Evolutionary conservation across 2,888 invertebrate genomes (phyloP).

Genomic region (Melipona beecheii): DNA sequence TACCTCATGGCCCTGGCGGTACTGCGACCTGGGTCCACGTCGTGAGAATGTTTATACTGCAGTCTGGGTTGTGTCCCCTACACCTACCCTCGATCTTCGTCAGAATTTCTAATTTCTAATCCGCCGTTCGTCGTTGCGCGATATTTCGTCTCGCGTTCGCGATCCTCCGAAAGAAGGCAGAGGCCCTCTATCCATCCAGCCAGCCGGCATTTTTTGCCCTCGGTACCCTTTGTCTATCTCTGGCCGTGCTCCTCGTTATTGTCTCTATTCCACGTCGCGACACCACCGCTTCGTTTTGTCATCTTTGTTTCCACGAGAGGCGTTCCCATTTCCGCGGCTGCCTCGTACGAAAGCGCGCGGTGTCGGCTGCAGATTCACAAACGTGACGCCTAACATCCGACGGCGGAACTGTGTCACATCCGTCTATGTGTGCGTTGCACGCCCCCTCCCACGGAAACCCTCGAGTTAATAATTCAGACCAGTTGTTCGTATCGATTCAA

Average conservation of each 20-base stretch:
- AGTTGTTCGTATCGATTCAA: constrained; percentile 34
- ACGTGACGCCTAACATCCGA: neutral
- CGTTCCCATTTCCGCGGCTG: neutral
- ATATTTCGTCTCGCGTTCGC: constrained; percentile 14
- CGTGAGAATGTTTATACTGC: no score
- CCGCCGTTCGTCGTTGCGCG: neutral
- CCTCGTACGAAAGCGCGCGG: neutral
- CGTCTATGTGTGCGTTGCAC: neutral
- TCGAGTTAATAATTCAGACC: constrained; percentile 35
- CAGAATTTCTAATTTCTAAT: constrained; percentile 77
- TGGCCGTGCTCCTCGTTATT: neutral
- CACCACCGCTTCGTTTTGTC: neutral
- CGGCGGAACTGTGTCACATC: constrained; percentile 22
- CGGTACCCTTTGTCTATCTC: neutral
- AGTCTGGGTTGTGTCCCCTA: no score
- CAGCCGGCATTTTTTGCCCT: neutral
- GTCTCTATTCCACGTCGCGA: neutral
- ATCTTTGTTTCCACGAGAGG: constrained; percentile 15
- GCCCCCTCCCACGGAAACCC: neutral
- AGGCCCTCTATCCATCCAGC: neutral
- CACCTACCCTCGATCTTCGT: constrained; percentile 69
- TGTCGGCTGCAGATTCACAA: neutral
- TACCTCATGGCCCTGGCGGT: no score
- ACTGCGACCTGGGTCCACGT: no score
- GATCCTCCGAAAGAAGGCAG: constrained; percentile 13